Base-by-base conservation (phyloP, 2,797 vertebrate species). In the Furcifer pardalis region DNA sequence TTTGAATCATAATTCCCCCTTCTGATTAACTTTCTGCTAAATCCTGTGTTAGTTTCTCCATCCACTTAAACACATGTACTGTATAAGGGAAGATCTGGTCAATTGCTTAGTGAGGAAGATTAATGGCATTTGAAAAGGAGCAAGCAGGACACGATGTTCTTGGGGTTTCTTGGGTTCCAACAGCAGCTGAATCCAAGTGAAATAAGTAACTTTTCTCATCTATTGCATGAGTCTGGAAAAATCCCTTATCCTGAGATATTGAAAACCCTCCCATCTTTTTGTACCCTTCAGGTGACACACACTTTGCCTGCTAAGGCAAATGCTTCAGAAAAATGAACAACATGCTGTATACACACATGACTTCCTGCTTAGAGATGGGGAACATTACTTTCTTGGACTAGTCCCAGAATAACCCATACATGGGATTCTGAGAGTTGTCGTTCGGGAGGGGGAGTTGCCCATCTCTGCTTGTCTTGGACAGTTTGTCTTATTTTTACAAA, bases 21-120 rank as follows among this genome's bases (percentile, higher is more conserved):
- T 79, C 77, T 40, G 42, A 66, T 42, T 56, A 66, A 42, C 56
- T 23, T 77, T n/a, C 44, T 63, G 52, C 42, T 84, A 84, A n/a
- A 79, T 40, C 32, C 44, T 49, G 2, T 65, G 44, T 79, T 27
- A 52, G 6, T 63, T 73, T 79, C 32, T 49, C 44, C 73, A 40
- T 10, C 52, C 27, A 4, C 73, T 77, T 77, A 77, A 68, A 83
- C 63, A 68, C 42, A 44, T 62, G 13, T 60, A 49, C 52, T 62
- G 13, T 60, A 49, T 40, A 72, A 35, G 44, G 25, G 42, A 62
- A 79, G 35, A 15, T 46, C 68, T 46, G 8, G 73, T 84, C 68
- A 79, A 27, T 84, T 63, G n/a, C 1, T 19, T 10, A 32, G 69
- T 19, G 8, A 32, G 60, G 56, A 65, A 27, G 27, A 84, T 84